phyloP scores from a whole-genome alignment of 2,113 vertebrate genomes.

The Mormoops blainvillei region DNA sequence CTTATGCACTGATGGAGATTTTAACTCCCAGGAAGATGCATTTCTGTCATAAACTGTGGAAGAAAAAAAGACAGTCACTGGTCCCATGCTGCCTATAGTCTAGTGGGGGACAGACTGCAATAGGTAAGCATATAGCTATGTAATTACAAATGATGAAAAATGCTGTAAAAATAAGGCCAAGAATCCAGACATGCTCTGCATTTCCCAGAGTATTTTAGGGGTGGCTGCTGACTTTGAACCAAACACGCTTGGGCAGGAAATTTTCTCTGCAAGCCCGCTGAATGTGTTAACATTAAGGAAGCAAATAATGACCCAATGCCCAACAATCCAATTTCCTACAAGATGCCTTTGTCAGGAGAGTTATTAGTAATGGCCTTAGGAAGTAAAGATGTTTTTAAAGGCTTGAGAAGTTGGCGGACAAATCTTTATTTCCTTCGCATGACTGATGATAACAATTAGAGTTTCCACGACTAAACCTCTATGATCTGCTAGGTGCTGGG shows the following conservation, averaged over 20 bases:
- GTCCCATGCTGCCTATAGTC: fast-evolving
- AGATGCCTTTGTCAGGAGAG: neutral
- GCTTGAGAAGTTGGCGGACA: neutral
- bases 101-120: neutral
- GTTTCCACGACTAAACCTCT: neutral
- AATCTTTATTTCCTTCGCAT: neutral
- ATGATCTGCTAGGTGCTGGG: neutral
- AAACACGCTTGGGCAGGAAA: neutral
- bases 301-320: neutral
- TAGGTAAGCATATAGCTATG: neutral
- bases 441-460: neutral
- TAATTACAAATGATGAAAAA: neutral
- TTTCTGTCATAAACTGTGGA: neutral
- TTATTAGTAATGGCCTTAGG: neutral
- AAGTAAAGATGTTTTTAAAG: neutral
- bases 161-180: neutral
- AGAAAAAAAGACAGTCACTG: neutral
- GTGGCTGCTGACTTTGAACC: neutral
- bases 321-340: neutral
- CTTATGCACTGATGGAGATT: neutral
- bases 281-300: neutral
- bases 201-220: neutral
- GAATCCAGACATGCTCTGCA: neutral
- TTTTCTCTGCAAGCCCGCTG: neutral
- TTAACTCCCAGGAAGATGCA: neutral